These are phyloP conservation scores for Coleophora deauratella DNA, from an alignment of 2,888 invertebrate genomes.

Conservation along the genomic window DNA sequence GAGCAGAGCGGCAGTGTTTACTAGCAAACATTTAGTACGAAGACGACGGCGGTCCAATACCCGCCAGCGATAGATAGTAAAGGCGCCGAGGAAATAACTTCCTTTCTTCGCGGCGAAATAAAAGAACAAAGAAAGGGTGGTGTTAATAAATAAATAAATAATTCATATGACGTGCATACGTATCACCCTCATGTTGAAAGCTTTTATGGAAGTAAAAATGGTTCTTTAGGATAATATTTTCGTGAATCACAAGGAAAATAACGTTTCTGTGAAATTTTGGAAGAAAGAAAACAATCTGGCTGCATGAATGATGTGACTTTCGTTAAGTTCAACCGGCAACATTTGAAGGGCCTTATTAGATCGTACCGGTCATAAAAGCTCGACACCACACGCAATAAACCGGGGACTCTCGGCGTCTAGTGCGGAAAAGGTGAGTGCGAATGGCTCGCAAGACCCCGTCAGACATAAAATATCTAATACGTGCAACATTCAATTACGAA, in stretches of 20 bases:
- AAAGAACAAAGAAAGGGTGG: slow-evolving; percentile 33
- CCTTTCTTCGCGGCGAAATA: slow-evolving; percentile 28
- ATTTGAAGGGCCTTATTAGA: slow-evolving; percentile 42
- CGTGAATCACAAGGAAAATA: too few relatives aligned
- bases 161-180: slow-evolving; percentile 43
- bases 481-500: background rate
- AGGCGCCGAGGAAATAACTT: slow-evolving; percentile 20
- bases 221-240: background rate
- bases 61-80: slow-evolving; percentile 7
- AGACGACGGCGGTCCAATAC: slow-evolving; percentile 21
- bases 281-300: slow-evolving; percentile 27
- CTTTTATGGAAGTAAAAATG: slow-evolving; percentile 42
- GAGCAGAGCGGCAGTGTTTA: slow-evolving; percentile 18
- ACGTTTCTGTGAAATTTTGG: slow-evolving; percentile 21
- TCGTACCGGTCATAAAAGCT: slow-evolving; percentile 51
- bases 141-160: slow-evolving; percentile 49
- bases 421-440: slow-evolving; percentile 19
- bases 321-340: slow-evolving; percentile 34
- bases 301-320: slow-evolving; percentile 31
- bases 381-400: slow-evolving; percentile 51
- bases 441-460: slow-evolving; percentile 14
- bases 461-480: slow-evolving; percentile 17
- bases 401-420: slow-evolving; percentile 27
- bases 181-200: slow-evolving; percentile 37
- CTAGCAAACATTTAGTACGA: slow-evolving; percentile 29